Evolutionary conservation across 2,888 invertebrate genomes (phyloP).

Genomic region (Phortica okadai): DNA sequence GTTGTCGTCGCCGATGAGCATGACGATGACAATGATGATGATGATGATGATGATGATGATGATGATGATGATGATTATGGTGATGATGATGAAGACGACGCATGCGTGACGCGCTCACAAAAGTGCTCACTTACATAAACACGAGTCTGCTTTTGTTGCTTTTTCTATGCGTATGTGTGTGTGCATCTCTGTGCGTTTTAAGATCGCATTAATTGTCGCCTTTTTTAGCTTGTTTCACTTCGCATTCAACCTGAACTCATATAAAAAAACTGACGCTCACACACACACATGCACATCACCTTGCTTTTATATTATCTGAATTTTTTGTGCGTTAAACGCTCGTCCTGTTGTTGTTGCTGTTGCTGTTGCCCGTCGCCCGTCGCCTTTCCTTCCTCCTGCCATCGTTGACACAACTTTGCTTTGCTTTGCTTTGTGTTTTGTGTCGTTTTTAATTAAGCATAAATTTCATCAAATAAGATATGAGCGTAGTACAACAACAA

Average conservation of each 20-base stretch:
- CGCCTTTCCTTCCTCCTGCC: slow-evolving; percentile 30
- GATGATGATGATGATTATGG: background rate
- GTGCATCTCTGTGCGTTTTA: slow-evolving; percentile 58
- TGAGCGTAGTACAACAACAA: slow-evolving; percentile 44
- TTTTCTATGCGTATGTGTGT: background rate
- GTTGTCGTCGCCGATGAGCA: background rate
- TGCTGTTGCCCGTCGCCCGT: slow-evolving; percentile 1
- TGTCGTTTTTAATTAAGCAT: slow-evolving; percentile 75
- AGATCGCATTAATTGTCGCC: slow-evolving; percentile 68
- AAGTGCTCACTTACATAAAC: background rate
- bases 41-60: background rate
- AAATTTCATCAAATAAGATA: slow-evolving; percentile 74
- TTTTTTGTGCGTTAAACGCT: slow-evolving; percentile 29
- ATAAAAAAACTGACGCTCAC: background rate
- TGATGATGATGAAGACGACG: background rate
- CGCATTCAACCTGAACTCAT: background rate
- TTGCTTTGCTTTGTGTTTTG: slow-evolving; percentile 44
- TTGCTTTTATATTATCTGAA: slow-evolving; percentile 20
- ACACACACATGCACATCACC: background rate
- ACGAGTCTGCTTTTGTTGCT: background rate
- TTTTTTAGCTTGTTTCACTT: background rate
- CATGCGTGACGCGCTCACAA: slow-evolving; percentile 22
- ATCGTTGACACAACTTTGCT: slow-evolving; percentile 50
- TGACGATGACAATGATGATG: background rate
- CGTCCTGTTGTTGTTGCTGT: background rate